Evolutionary conservation across 2,888 invertebrate genomes (phyloP).

Genomic region (Drosophila multiciliata): DNA sequence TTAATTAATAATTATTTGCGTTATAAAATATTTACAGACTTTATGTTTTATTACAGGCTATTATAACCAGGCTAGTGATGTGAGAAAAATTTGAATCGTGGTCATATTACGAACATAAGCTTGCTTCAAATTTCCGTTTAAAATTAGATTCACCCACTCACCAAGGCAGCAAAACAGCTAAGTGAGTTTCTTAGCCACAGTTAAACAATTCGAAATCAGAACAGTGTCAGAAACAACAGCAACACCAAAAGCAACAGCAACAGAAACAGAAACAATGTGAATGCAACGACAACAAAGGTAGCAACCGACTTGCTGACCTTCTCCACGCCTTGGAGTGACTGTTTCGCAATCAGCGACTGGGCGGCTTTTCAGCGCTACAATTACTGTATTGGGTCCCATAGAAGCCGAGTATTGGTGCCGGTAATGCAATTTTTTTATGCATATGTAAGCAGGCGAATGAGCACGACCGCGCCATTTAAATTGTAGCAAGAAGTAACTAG

Average conservation of each 20-base stretch:
- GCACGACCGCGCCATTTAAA: conserved; percentile 61
- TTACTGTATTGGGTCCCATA: conserved; percentile 35
- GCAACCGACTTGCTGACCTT: conserved; percentile 70
- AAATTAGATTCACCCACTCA: conserved; percentile 47
- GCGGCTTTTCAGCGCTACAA: conserved; percentile 57
- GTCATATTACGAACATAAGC: conserved; percentile 12
- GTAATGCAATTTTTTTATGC: conserved; percentile 33
- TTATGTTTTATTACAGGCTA: not conserved
- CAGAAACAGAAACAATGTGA: conserved; percentile 54
- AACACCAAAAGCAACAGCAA: conserved; percentile 42
- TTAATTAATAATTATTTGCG: too few species aligned
- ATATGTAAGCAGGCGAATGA: conserved; percentile 44
- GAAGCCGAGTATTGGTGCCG: conserved; percentile 21
- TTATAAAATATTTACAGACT: not conserved
- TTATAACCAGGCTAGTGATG: not conserved
- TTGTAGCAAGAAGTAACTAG: conserved; percentile 60
- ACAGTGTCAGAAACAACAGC: conserved; percentile 47
- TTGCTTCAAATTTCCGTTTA: conserved; percentile 21
- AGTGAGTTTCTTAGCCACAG: conserved; percentile 22
- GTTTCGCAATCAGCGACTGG: conserved; percentile 68
- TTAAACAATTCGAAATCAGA: conserved; percentile 56
- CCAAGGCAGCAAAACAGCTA: conserved; percentile 22
- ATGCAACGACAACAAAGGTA: conserved; percentile 62
- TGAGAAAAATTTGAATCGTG: not conserved
- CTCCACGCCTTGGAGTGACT: conserved; percentile 62